Evolutionary conservation across 2,888 invertebrate genomes (phyloP), one percentile per base, ranked within the genome.

Genomic region (Tethea ocularis): DNA sequence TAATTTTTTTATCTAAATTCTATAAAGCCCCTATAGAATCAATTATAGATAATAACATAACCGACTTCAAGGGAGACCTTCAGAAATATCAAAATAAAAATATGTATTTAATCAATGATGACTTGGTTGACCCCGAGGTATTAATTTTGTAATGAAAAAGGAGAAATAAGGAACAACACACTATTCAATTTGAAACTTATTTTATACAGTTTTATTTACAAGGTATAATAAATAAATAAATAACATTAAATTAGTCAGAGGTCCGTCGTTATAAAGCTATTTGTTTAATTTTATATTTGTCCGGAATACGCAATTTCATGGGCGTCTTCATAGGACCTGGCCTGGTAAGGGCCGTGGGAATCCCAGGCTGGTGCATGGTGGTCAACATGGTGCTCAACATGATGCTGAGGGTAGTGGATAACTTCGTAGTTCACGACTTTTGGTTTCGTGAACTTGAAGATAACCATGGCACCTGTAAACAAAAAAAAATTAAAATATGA

Each of bases 371-470:
- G 88, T 13, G 90, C 86, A 63, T 91, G 93, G 67, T 95, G 95
- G 73, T 95, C 95, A 1, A 95, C 94, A 20, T 95, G 95, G 61
- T 95, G 95, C 64, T 96, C 96, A 59, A 96, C 96, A 64, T 94
- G 94, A 71, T 95, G 95, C 74, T 95, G 95, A 36, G 96, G 96
- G 80, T 96, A 97, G 86, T 97, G 97, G 70, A 97, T 96, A 56
- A 97, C 97, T 92, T 97, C 97, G 80, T 97, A 97, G 88, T 97
- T 97, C 68, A 97, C 95, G 74, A 96, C 96, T 91, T 97, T 97
- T 60, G 97, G 97, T 80, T 97, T 97, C 71, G 97, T 96, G 82
- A 97, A 95, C 89, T 97, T 97, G 93, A 97, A 97, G 84, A 97
- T 96, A 57, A 97, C 94, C 94, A 97, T 94, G 61, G 97, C 97